A percentile compares a stretch with the other conserved stretches of the same genome.
Evolutionary conservation across 2,888 invertebrate species (phyloP).

Genomic region (Sepioteuthis lessoniana): DNA sequence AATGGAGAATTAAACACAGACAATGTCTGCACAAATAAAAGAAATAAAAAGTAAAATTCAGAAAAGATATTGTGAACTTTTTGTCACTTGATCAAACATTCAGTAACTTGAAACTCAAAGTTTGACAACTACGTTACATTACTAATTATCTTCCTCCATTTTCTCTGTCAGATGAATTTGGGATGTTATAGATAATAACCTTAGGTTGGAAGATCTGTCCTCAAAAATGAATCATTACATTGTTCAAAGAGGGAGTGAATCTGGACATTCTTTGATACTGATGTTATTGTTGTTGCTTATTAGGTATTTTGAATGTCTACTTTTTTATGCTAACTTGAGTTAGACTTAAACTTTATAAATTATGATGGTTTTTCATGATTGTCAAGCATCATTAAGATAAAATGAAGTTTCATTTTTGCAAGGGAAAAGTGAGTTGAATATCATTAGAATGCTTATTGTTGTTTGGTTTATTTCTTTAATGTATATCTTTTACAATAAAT

Average conservation of each 20-base stretch:
- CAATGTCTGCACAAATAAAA: not conserved
- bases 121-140: not conserved
- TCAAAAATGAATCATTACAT: too few relatives aligned
- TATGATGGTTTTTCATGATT: too few relatives aligned
- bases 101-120: not conserved
- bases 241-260: not conserved
- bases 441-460: too few relatives aligned
- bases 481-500: too few relatives aligned
- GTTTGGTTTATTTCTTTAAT: too few relatives aligned
- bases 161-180: too few relatives aligned
- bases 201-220: too few relatives aligned
- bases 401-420: too few relatives aligned
- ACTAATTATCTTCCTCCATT: not conserved
- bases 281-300: not conserved
- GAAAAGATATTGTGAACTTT: not conserved
- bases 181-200: not conserved
- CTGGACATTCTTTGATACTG: not conserved
- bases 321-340: not conserved
- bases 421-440: too few relatives aligned
- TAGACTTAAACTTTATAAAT: too few relatives aligned
- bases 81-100: not conserved
- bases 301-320: not conserved
- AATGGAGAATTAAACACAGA: not conserved
- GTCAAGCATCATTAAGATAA: too few relatives aligned
- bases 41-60: not conserved